Evolutionary conservation across 2,888 invertebrate genomes (phyloP).

Genomic region (Iphiclides podalirius): DNA sequence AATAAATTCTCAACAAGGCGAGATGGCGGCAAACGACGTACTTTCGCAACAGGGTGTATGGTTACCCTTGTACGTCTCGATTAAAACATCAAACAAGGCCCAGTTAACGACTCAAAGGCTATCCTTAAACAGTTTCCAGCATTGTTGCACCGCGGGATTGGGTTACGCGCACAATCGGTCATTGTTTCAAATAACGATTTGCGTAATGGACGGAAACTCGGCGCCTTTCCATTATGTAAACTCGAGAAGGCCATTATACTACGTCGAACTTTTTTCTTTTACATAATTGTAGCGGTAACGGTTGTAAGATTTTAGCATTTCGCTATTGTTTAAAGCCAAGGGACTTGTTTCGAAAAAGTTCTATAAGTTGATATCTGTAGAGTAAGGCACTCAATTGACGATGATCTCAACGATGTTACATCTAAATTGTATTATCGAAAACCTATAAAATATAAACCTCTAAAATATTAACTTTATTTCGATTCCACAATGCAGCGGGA

Average conservation of each 20-base stretch:
- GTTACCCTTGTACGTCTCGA: background rate
- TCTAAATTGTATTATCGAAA: too few relatives aligned
- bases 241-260: background rate
- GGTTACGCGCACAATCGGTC: slow-evolving; percentile 17
- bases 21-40: too few relatives aligned
- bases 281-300: background rate
- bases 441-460: too few relatives aligned
- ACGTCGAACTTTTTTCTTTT: background rate
- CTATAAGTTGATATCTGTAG: too few relatives aligned
- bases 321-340: too few relatives aligned
- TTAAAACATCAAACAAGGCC: slow-evolving; percentile 9
- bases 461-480: too few relatives aligned
- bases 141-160: slow-evolving; percentile 14
- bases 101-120: slow-evolving; percentile 3
- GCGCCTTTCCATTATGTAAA: slow-evolving; percentile 22
- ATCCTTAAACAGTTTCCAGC: slow-evolving; percentile 10
- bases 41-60: slow-evolving; percentile 1
- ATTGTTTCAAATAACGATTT: slow-evolving; percentile 23
- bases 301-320: background rate
- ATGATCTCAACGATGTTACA: too few relatives aligned
- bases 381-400: too few relatives aligned
- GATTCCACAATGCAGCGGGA: too few relatives aligned
- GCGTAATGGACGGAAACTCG: slow-evolving; percentile 14
- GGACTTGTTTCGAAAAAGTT: too few relatives aligned
- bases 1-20: too few relatives aligned